These are phyloP conservation scores for Cynopterus brachyotis DNA, from an alignment of 2,113 vertebrate species.

Conservation along the genomic window DNA sequence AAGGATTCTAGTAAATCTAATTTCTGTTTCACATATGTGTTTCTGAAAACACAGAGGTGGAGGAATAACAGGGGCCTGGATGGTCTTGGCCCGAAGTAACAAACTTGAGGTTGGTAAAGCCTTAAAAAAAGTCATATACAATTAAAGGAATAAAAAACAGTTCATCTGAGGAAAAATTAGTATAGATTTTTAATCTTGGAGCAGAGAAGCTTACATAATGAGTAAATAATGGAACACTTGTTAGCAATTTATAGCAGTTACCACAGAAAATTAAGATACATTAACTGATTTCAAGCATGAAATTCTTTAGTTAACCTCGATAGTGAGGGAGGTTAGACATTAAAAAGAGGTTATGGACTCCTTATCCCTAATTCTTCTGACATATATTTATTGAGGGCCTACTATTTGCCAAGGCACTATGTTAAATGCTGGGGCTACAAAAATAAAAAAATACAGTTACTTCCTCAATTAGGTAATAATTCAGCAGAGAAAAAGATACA, in stretches of 20 bases:
- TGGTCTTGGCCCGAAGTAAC: slow-evolving; percentile 53
- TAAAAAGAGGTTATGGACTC: not conserved
- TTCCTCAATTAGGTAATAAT: not conserved
- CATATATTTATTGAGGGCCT: not conserved
- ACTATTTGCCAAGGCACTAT: not conserved
- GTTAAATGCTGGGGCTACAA: not conserved
- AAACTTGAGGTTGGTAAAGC: not conserved
- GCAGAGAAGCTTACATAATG: slow-evolving; percentile 42
- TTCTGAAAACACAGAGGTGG: not conserved
- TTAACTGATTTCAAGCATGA: slow-evolving; percentile 53
- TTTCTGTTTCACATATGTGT: not conserved
- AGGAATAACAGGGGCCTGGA: slow-evolving; percentile 12
- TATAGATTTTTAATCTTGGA: slow-evolving; percentile 67
- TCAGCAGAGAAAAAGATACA: slow-evolving; percentile 2
- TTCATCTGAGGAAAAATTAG: slow-evolving; percentile 59
- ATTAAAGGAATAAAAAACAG: slow-evolving; percentile 69
- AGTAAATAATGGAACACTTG: slow-evolving; percentile 63
- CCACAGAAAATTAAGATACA: slow-evolving; percentile 62
- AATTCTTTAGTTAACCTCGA: slow-evolving; percentile 18
- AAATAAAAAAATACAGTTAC: not conserved
- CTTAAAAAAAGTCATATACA: slow-evolving; percentile 29
- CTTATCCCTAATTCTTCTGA: not conserved
- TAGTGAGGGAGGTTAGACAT: not conserved
- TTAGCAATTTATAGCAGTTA: slow-evolving; percentile 59
- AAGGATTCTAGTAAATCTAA: not conserved